Base-by-base conservation (phyloP, 1,140 invertebrate genomes). In the Forficula auricularia region DNA sequence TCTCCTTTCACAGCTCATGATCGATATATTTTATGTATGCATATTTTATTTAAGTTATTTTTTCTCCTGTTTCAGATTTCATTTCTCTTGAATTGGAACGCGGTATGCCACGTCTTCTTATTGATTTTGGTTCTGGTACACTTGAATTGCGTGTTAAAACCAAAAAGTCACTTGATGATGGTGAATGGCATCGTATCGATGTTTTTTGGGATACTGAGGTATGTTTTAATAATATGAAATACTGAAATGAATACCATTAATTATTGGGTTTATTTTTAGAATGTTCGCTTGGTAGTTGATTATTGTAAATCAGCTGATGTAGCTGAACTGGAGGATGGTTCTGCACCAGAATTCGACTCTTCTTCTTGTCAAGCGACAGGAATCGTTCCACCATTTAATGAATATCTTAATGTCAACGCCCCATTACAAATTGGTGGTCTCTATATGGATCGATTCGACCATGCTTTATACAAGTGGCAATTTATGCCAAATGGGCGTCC, bases 111-210 rank as follows among this genome's bases (percentile, higher is more conserved):
- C 64, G 84, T 45, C 62, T 98, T 2, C 67, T 94, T 1, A 78
- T 98, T 42, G 88, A 97, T 62, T 95, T 96, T 63, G 94, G 94
- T 2, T 90, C 89, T 0, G 91, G 91, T 38, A 90, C 84, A 0
- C 61, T 94, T 44, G 86, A 91, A 57, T 61, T 97, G 9, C 71
- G 79, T 56, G 77, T 98, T 0, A 85, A 89, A 64, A 84, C 85
- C 1, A 82, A 83, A 52, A 78, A 79, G 53, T 77, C 74, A 0
- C 59, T 97, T 30, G 84, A 88, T 57, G 89, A 96, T 59, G 89
- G 90, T 2, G 84, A 89, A 57, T 98, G 92, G 92, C 92, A 98
- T 63, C 70, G 85, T 45, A 66, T 97, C 38, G 91, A 97, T 61
- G 75, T 98, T 42, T 94, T 92, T 57, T 92, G 90, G 82, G 79